Evolutionary conservation across 1,140 invertebrate species (phyloP).

Genomic region (Atopsyche davidsoni): DNA sequence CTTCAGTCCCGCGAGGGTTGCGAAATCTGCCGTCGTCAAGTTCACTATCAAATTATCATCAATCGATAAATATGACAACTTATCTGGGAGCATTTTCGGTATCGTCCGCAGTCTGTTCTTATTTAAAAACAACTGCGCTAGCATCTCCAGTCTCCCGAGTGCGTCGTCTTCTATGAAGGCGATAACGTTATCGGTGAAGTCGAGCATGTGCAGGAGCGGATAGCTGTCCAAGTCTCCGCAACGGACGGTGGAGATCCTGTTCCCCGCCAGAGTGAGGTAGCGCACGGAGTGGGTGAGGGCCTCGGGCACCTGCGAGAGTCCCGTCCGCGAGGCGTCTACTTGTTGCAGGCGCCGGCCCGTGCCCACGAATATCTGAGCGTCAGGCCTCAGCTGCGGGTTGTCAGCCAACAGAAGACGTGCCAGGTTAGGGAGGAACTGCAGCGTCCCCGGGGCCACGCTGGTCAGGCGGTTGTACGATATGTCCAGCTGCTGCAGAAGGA

Average conservation of each 20-base stretch:
- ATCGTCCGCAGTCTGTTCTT: slow-evolving; percentile 64
- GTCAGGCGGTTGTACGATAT: slow-evolving; percentile 71
- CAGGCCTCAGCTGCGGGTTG: slow-evolving; percentile 58
- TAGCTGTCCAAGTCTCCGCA: slow-evolving; percentile 87
- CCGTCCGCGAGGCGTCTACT: slow-evolving; percentile 75
- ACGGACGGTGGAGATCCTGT: slow-evolving; percentile 63
- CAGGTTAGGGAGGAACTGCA: slow-evolving; percentile 68
- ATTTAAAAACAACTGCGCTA: slow-evolving; percentile 73
- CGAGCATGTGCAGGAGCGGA: slow-evolving; percentile 71
- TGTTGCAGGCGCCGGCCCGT: slow-evolving; percentile 67
- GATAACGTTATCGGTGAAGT: slow-evolving; percentile 75
- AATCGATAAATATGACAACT: slow-evolving; percentile 45
- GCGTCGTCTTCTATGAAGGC: slow-evolving; percentile 78
- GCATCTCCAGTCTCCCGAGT: slow-evolving; percentile 70
- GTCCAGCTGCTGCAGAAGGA: slow-evolving; percentile 69
- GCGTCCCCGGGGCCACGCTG: slow-evolving; percentile 61
- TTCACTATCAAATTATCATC: slow-evolving; percentile 56
- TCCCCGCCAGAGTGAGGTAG: slow-evolving; percentile 70
- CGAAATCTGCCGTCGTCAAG: slow-evolving; percentile 61
- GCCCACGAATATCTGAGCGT: slow-evolving; percentile 58
- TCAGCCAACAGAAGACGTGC: slow-evolving; percentile 69
- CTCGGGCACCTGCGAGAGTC: slow-evolving; percentile 71
- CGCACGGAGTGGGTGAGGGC: slow-evolving; percentile 78
- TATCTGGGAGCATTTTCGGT: slow-evolving; percentile 51
- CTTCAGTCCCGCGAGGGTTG: slow-evolving; percentile 61